Conservation (phyloP, 2,797 vertebrate genomes). For the Poecile montanus region DNA sequence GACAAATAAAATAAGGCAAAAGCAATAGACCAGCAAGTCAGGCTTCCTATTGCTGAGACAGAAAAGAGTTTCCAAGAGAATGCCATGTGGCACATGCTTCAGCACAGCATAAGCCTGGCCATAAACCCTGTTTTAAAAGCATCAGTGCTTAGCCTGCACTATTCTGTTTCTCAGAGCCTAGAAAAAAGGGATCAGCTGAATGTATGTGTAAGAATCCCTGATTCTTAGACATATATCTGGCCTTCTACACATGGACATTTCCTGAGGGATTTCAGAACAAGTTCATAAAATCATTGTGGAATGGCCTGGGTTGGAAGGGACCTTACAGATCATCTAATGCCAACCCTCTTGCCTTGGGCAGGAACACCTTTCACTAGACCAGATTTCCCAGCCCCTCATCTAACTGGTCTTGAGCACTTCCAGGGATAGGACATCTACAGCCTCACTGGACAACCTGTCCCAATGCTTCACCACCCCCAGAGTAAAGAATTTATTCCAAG, state of each 20-base stretch:
- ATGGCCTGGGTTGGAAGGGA: not conserved
- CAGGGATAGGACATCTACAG: not conserved
- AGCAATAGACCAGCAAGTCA: not conserved
- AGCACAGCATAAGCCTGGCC: not conserved
- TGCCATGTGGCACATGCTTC: not conserved
- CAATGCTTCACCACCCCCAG: not conserved
- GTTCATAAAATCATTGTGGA: not conserved
- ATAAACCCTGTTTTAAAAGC: not conserved
- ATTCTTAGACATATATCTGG: not conserved
- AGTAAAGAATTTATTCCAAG: not conserved
- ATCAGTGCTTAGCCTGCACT: fast-evolving
- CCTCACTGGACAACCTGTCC: not conserved
- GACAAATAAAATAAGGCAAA: not conserved
- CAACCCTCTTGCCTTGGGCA: not conserved
- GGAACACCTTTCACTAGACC: not conserved
- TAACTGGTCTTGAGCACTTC: not conserved
- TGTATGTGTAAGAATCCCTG: not conserved
- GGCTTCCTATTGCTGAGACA: not conserved
- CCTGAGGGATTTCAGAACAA: not conserved
- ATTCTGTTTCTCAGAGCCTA: not conserved
- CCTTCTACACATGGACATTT: not conserved
- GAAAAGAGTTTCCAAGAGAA: not conserved
- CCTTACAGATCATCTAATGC: not conserved
- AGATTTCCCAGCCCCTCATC: not conserved
- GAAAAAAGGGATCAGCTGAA: not conserved